These are phyloP conservation scores for Grallaria varia DNA, from an alignment of 2,113 vertebrate genomes.

Conservation along the genomic window DNA sequence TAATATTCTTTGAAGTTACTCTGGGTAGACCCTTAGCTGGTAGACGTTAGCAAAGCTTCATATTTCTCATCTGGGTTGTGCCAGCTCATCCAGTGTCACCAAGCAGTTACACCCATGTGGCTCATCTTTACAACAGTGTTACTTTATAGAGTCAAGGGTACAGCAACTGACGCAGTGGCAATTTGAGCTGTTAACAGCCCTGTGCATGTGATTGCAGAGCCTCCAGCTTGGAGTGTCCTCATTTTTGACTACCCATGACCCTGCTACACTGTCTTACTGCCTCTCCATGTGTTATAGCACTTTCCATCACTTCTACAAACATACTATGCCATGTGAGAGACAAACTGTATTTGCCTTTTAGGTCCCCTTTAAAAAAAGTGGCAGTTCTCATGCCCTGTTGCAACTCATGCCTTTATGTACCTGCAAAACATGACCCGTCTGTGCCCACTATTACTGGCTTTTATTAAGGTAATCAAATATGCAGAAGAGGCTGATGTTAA, in stretches of 20 bases:
- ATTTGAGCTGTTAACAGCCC: constrained; percentile 27
- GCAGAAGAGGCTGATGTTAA: not conserved
- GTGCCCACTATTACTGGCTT: not conserved
- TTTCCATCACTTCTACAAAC: constrained; percentile 1
- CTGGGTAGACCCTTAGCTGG: not conserved
- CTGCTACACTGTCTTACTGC: not conserved
- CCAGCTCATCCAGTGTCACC: not conserved
- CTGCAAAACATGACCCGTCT: not conserved
- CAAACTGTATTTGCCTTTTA: not conserved
- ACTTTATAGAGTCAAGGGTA: not conserved
- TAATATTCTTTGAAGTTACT: not conserved
- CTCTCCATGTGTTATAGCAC: constrained; percentile 8
- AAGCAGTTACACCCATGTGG: not conserved
- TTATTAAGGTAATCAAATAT: not conserved
- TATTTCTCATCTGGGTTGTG: not conserved
- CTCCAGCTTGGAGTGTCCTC: constrained; percentile 30
- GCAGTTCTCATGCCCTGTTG: not conserved
- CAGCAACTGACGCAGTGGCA: not conserved
- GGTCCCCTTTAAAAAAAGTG: not conserved
- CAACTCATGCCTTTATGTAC: not conserved
- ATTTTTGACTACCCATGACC: not conserved
- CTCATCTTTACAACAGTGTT: not conserved
- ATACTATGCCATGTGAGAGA: not conserved
- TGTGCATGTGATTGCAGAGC: not conserved
- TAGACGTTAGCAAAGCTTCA: not conserved